Percentiles rank a stretch among this genome's conserved stretches.
Evolutionary conservation across 2,888 invertebrate species (phyloP).

Genomic region (Deroplatys truncata): DNA sequence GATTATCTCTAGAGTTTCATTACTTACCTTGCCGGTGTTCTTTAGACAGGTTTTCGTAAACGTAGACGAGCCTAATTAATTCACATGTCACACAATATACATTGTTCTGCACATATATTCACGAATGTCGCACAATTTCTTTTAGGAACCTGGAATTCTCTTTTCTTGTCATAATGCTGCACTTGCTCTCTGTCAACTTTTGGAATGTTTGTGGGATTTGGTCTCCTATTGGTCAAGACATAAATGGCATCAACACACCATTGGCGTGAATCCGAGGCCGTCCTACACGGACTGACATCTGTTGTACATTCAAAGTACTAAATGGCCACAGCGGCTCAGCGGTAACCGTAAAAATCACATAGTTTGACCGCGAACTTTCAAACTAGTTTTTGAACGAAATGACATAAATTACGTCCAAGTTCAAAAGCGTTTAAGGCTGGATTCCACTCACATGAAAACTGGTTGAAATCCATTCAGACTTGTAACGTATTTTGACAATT

Average conservation of each 20-base stretch:
- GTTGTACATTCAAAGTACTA: neutral
- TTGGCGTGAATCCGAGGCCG: neutral
- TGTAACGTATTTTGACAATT: no score
- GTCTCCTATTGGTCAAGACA: conserved; percentile 19
- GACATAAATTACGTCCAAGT: no score
- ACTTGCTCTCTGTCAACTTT: conserved; percentile 14
- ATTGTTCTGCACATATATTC: neutral
- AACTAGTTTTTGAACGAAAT: no score
- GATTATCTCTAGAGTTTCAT: neutral
- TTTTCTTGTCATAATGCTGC: conserved; percentile 15
- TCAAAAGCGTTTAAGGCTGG: no score
- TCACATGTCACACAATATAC: neutral
- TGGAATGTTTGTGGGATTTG: conserved; percentile 14
- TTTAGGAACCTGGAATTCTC: neutral
- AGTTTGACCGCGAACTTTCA: neutral
- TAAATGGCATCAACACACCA: neutral
- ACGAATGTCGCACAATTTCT: neutral
- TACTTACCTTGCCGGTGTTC: neutral
- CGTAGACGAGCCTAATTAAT: neutral
- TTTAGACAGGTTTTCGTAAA: neutral
- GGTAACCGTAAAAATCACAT: neutral
- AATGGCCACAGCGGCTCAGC: neutral
- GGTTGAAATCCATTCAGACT: no score
- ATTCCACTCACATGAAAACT: no score
- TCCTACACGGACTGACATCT: neutral